Evolutionary conservation across 2,797 vertebrate genomes (phyloP), one percentile per base, ranked within the genome.

Genomic region (Poeciliopsis gracilis): DNA sequence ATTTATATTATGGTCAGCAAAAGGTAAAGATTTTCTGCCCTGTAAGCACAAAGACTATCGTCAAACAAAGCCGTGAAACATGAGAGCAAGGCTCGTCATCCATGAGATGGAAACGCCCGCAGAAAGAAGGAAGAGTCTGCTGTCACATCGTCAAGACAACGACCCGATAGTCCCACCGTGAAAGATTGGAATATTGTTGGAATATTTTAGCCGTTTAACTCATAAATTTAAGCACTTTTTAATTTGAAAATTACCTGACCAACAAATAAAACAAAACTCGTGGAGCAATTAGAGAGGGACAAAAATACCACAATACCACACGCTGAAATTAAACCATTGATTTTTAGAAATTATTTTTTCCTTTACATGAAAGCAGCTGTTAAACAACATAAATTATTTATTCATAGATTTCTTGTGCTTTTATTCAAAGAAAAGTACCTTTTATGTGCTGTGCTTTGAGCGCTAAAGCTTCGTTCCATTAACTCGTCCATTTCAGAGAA

Each of bases 401-500:
- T n/a, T 4, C 11, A 55, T 70, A 66, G 63, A 67, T 79, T 69
- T 7, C 36, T 57, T 51, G 6, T 67, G 71, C 66, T 38, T 25
- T 15, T 23, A 46, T 55, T 36, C 33, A 72, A 38, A 11, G 41
- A 41, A 83, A 55, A 20, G 47, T 18, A 78, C 36, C 69, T 61
- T 49, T 79, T 47, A 36, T 47, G 47, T 11, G 23, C 33, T 12
- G 12, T 30, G 45, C 76, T 74, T 83, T 79, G 23, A 23, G 38
- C 6, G 1, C 2, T 23, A 69, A 80, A 79, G 72, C 74, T 25
- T 55, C 78, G 10, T 77, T 72, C 69, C 75, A 78, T 91, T 77
- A 86, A 80, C 69, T 63, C 30, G 69, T 82, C 76, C 78, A 75
- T 88, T 91, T 81, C 77, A 84, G 82, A 80, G 83, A 84, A n/a